Evolutionary conservation across 2,888 invertebrate genomes (phyloP).

Genomic region (Masnerella sp.): DNA sequence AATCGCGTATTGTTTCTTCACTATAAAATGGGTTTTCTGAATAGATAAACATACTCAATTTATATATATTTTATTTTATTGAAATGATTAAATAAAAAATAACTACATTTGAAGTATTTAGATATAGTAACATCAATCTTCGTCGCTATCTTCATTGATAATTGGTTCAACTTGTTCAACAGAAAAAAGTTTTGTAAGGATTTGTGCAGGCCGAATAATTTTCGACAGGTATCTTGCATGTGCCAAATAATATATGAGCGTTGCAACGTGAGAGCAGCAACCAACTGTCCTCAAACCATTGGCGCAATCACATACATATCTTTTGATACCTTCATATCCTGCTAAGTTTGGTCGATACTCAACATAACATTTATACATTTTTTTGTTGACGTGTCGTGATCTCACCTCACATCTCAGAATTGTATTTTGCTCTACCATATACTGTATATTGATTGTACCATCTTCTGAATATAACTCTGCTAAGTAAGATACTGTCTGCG

Average conservation of each 20-base stretch:
- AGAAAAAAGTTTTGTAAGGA: background rate
- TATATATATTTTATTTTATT: no score
- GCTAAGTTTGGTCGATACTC: background rate
- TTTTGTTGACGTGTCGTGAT: slow-evolving; percentile 29
- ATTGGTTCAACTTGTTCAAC: background rate
- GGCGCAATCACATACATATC: slow-evolving; percentile 1
- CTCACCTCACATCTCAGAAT: slow-evolving; percentile 29
- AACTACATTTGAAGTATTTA: no score
- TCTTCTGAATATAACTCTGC: slow-evolving; percentile 50
- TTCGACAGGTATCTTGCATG: slow-evolving; percentile 4
- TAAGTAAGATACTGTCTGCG: slow-evolving; percentile 60
- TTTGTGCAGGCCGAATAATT: slow-evolving; percentile 2
- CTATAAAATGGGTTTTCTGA: no score
- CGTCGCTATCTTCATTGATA: slow-evolving; percentile 13
- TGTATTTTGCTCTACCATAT: background rate
- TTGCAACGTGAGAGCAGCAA: slow-evolving; percentile 9
- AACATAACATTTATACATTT: slow-evolving; percentile 9
- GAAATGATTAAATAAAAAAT: no score
- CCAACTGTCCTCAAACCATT: slow-evolving; percentile 11
- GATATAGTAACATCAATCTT: slow-evolving; percentile 6
- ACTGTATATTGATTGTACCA: background rate
- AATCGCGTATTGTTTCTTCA: no score
- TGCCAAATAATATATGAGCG: slow-evolving; percentile 3
- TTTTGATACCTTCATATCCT: background rate
- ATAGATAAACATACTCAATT: no score